Percentiles rank a stretch among this genome's conserved stretches.
phyloP scores from a whole-genome alignment of 2,797 vertebrate species.

The Lepilemur ruficaudatus region DNA sequence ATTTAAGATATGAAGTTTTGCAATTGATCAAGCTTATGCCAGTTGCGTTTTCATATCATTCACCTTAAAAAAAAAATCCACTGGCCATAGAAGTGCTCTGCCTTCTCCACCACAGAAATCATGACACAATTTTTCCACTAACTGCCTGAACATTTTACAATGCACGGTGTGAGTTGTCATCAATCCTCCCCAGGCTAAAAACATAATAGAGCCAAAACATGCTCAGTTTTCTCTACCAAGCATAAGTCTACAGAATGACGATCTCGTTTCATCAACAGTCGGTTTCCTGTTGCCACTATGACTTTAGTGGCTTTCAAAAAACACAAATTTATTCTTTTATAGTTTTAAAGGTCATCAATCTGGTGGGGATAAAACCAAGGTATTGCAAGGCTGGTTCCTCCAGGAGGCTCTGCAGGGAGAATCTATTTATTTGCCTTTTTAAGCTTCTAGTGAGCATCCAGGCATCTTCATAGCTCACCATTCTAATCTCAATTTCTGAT shows the following conservation, averaged over 20 bases:
- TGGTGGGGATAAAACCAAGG: background rate
- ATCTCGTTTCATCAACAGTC: background rate
- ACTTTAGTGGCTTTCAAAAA: background rate
- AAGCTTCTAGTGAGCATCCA: fast-evolving
- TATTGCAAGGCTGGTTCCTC: background rate
- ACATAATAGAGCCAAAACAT: background rate
- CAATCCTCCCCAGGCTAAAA: background rate
- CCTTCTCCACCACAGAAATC: background rate
- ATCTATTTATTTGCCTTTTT: background rate
- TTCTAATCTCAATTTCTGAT: background rate
- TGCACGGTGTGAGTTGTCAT: background rate
- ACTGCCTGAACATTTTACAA: background rate
- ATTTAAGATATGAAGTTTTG: slow-evolving; percentile 35
- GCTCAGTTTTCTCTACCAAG: background rate
- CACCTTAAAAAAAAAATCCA: background rate
- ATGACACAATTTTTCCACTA: background rate
- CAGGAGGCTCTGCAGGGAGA: background rate
- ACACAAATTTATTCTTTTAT: background rate
- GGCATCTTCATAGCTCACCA: background rate
- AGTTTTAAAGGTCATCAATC: background rate
- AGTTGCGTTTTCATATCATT: background rate
- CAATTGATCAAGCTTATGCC: background rate
- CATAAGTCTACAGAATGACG: background rate
- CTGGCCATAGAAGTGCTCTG: background rate
- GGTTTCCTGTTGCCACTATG: background rate